Evolutionary conservation across 2,888 invertebrate genomes (phyloP).

Genomic region (Choristoneura rosaceana): DNA sequence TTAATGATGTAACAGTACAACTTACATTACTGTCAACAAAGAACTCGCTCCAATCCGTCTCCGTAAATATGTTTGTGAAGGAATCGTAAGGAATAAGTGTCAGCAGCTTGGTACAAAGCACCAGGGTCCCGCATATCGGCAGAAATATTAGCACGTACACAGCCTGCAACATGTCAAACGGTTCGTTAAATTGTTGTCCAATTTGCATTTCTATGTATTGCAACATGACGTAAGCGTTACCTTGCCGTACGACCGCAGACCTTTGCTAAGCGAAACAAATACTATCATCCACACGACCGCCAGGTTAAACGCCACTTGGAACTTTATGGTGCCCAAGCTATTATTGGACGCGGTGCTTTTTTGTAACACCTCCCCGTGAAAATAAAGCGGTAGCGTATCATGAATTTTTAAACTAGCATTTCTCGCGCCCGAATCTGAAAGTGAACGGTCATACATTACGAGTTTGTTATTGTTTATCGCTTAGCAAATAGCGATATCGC

Average conservation of each 20-base stretch:
- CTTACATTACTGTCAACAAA: slow-evolving; percentile 92
- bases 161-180: slow-evolving; percentile 66
- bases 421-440: slow-evolving; percentile 62
- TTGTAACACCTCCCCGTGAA: slow-evolving; percentile 93
- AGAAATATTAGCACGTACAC: slow-evolving; percentile 92
- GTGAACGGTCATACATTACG: slow-evolving; percentile 17
- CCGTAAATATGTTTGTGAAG: slow-evolving; percentile 90
- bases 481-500: slow-evolving; percentile 12
- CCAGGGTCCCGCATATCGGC: slow-evolving; percentile 90
- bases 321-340: slow-evolving; percentile 89
- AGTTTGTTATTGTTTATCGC: slow-evolving; percentile 10
- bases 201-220: slow-evolving; percentile 21
- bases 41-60: slow-evolving; percentile 94
- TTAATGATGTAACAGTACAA: slow-evolving; percentile 36
- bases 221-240: slow-evolving; percentile 65
- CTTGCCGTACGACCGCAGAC: slow-evolving; percentile 93
- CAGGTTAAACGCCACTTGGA: slow-evolving; percentile 95
- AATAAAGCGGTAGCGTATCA: slow-evolving; percentile 94
- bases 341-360: slow-evolving; percentile 66
- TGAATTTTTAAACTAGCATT: slow-evolving; percentile 78
- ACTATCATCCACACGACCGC: slow-evolving; percentile 96
- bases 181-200: slow-evolving; percentile 35
- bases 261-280: slow-evolving; percentile 94
- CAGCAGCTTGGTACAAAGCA: slow-evolving; percentile 90
- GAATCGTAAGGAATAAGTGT: slow-evolving; percentile 89